Evolutionary conservation across 2,797 vertebrate genomes (phyloP).

Genomic region (Xiphophorus birchmanni): DNA sequence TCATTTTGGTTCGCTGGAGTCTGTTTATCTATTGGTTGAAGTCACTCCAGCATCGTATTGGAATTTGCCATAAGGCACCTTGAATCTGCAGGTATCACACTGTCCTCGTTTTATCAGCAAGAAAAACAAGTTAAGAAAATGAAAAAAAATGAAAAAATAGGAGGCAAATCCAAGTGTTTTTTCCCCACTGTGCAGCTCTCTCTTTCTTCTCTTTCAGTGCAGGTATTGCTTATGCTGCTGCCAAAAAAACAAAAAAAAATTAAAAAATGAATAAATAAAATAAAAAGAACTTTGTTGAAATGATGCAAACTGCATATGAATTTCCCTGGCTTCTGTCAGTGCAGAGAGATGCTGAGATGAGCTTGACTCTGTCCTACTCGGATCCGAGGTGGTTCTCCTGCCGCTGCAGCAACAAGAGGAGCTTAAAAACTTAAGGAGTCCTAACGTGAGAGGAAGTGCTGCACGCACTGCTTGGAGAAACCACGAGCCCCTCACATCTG

Average conservation of each 20-base stretch:
- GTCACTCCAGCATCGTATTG: constrained; percentile 77
- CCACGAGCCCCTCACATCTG: constrained; percentile 82
- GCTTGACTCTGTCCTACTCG: constrained; percentile 43
- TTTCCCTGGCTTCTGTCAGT: neutral
- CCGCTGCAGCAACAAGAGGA: constrained; percentile 58
- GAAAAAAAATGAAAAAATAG: constrained; percentile 1
- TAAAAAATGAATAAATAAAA: neutral
- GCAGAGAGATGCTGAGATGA: constrained; percentile 62
- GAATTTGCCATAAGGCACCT: constrained; percentile 43
- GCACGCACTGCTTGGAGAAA: constrained; percentile 69
- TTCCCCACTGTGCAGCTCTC: neutral
- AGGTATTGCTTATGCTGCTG: constrained; percentile 46
- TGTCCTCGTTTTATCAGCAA: constrained; percentile 9
- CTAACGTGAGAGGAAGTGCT: constrained; percentile 72
- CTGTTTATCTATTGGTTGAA: constrained; percentile 54
- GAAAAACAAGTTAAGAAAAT: neutral
- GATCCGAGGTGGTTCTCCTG: constrained; percentile 42
- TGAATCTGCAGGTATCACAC: constrained; percentile 19
- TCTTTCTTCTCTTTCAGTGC: constrained; percentile 17
- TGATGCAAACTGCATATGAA: neutral
- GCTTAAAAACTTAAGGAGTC: constrained; percentile 50
- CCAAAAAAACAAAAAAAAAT: neutral
- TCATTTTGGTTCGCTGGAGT: constrained; percentile 75
- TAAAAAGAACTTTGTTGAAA: constrained; percentile 21
- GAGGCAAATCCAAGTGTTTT: constrained; percentile 31